These are phyloP conservation scores for Lycia hirtaria DNA, from an alignment of 2,888 invertebrate species.

Conservation along the genomic window DNA sequence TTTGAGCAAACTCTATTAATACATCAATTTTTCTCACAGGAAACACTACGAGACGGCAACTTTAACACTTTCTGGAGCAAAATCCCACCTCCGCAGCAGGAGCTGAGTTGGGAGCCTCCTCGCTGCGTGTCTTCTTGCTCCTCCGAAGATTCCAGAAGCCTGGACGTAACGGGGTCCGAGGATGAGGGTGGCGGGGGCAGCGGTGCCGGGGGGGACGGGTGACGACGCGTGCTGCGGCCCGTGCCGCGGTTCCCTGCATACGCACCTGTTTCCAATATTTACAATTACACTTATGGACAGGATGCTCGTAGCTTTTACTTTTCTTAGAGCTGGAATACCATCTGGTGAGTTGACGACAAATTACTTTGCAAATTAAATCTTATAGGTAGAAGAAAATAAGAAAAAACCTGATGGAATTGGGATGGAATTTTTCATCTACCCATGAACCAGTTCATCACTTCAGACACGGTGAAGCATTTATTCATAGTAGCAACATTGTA, in stretches of 20 bases:
- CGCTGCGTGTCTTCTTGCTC: slow-evolving; percentile 74
- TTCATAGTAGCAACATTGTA: background rate
- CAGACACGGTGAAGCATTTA: background rate
- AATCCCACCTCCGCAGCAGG: slow-evolving; percentile 68
- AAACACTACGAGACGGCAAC: slow-evolving; percentile 69
- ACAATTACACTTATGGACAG: slow-evolving; percentile 66
- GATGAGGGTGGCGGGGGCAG: slow-evolving; percentile 74
- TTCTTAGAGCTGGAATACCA: slow-evolving; percentile 58
- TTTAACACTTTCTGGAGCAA: slow-evolving; percentile 82
- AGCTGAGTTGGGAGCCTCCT: slow-evolving; percentile 68
- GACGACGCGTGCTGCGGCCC: slow-evolving; percentile 81
- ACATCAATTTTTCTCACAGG: slow-evolving; percentile 48
- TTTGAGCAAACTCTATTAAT: background rate
- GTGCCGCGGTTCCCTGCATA: slow-evolving; percentile 80
- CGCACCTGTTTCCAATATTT: slow-evolving; percentile 58
- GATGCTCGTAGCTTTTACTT: slow-evolving; percentile 70
- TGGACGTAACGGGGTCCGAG: slow-evolving; percentile 83
- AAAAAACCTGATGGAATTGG: no score
- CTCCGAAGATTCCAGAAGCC: slow-evolving; percentile 79
- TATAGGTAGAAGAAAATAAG: no score
- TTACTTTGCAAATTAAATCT: no score
- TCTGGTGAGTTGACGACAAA: background rate
- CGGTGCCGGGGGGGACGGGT: slow-evolving; percentile 70
- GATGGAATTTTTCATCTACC: no score
- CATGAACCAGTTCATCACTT: background rate